Base-by-base conservation (phyloP, 1,140 invertebrate species). In the Manduca sexta region DNA sequence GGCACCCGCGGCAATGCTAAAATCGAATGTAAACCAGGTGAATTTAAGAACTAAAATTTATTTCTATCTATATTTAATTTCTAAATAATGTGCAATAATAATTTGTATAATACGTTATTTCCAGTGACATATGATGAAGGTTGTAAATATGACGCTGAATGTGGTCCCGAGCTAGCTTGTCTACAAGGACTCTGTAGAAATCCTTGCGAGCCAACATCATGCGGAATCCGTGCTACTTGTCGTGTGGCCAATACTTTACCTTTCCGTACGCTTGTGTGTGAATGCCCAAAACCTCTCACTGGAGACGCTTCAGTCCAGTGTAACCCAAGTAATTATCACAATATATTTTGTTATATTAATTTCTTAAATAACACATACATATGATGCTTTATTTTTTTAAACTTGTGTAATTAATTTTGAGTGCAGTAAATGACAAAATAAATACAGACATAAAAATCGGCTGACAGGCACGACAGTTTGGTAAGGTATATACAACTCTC, bases 241-340 rank as follows among this genome's bases (percentile, higher is more conserved):
- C 88, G 90, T 1, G 94, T 97, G 0, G 90, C 95, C 5, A 92
- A 96, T 65, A 95, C 94, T 1, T 75, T 96, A 47, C 95, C 95
- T 2, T 88, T 95, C 78, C 89, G 94, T 57, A 95, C 94, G 12
- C 94, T 97, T 90, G 90, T 94, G 35, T 97, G 95, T 72, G 90
- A 93, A 67, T 97, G 95, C 74, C 87, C 93, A 40, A 91, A 90
- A 43, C 94, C 93, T 44, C 94, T 90, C 74, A 89, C 92, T 54
- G 95, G 95, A 52, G 94, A 96, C 75, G 94, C 95, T 7, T 93
- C 95, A 57, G 89, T 92, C 43, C 90, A 92, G 78, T 97, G 95
- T 76, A 89, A 88, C 65, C 88, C 88, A 88, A 91, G 94, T 95
- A 90, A 84, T 80, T 73, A 44, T 41, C 34, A 18, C 5, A 18